Conservation (phyloP, 2,888 invertebrate genomes). For the Stenotaenia linearis region DNA sequence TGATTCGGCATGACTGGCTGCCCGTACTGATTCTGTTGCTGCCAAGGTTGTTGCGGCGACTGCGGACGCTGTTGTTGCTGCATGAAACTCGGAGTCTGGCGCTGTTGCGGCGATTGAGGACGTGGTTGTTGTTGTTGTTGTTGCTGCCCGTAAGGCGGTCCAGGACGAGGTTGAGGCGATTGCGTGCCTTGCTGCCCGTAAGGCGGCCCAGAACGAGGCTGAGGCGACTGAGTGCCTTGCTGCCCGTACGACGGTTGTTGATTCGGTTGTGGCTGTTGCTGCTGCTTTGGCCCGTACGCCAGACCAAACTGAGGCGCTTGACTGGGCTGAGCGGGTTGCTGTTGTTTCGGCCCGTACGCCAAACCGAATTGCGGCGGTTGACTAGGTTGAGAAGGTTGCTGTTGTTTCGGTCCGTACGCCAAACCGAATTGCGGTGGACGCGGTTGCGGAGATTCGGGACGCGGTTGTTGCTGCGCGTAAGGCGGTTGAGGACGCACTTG, state of each 20-base stretch:
- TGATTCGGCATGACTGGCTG: too few relatives aligned
- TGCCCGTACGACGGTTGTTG: too few relatives aligned
- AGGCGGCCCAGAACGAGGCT: not conserved
- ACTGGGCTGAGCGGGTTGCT: too few relatives aligned
- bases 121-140: not conserved
- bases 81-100: not conserved
- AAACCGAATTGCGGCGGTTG: too few relatives aligned
- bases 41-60: not conserved
- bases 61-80: not conserved
- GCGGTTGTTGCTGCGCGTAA: not conserved
- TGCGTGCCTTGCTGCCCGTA: not conserved
- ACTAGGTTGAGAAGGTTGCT: too few relatives aligned
- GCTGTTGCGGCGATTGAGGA: not conserved
- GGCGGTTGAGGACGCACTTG: not conserved
- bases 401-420: not conserved
- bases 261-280: not conserved
- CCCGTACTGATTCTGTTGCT: too few relatives aligned
- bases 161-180: not conserved
- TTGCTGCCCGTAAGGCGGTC: not conserved
- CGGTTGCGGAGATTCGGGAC: not conserved
- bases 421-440: too few relatives aligned
- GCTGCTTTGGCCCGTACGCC: too few relatives aligned
- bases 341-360: too few relatives aligned
- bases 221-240: too few relatives aligned
- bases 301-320: too few relatives aligned